Percentiles rank a stretch among this genome's conserved stretches.
Evolutionary conservation across 2,888 invertebrate species (phyloP).

Genomic region (Pyrrhosoma nymphula): DNA sequence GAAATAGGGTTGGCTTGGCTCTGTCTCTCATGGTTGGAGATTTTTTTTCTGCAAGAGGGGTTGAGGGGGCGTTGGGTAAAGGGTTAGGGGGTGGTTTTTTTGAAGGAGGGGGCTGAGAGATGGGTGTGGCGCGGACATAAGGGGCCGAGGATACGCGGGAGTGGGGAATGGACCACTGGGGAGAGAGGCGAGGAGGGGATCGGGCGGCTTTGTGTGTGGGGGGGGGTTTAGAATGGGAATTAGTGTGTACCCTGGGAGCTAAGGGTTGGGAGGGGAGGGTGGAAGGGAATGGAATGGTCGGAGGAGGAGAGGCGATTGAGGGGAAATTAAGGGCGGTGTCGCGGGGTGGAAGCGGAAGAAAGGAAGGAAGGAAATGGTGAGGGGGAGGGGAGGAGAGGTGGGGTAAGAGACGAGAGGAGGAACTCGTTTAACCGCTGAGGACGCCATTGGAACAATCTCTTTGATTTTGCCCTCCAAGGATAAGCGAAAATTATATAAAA

Average conservation of each 20-base stretch:
- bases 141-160: background rate
- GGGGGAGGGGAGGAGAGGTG: background rate
- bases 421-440: background rate
- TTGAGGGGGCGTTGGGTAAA: background rate
- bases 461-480: background rate
- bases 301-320: background rate
- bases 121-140: conserved; percentile 59
- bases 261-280: background rate
- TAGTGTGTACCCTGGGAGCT: conserved; percentile 11
- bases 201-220: background rate
- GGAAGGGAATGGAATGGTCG: conserved; percentile 11
- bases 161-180: background rate
- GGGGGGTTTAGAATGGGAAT: conserved; percentile 14
- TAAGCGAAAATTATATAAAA: background rate
- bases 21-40: conserved; percentile 37
- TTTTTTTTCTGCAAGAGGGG: background rate
- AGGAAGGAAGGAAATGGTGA: background rate
- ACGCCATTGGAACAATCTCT: background rate
- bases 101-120: background rate
- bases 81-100: background rate
- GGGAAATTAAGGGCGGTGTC: background rate
- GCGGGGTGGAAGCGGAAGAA: background rate
- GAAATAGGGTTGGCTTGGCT: background rate
- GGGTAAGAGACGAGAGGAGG: background rate
- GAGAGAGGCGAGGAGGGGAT: background rate